Evolutionary conservation across 2,797 vertebrate genomes (phyloP), one percentile per base, ranked within the genome.

Genomic region (Hippoglossus hippoglossus): DNA sequence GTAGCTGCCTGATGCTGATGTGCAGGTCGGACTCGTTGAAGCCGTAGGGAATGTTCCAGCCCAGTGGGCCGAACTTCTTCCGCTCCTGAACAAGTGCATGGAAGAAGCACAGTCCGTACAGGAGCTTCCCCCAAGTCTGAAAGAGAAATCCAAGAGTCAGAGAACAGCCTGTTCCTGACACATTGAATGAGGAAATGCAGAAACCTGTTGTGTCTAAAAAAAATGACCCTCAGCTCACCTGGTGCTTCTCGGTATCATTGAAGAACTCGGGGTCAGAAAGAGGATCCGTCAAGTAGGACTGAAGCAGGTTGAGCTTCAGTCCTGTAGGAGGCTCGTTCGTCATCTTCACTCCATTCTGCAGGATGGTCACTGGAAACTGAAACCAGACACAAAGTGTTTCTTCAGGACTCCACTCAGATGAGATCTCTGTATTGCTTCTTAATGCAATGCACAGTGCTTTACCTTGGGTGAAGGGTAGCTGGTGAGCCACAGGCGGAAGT

Each of bases 301-400:
- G 97, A 10, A 99, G 94, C 4, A 99, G 90, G 86, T 99, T 99
- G 75, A 97, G 94, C 56, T 97, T 91, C 16, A 99, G 96, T 60
- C 92, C 92, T 13, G 92, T 93, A 0, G 92, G 92, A 31, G 92
- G 89, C 76, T 93, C 98, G 34, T 99, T 98, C 47, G 97, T 99
- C 97, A 99, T 99, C 92, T 99, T 99, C 47, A 99, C 97, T 31
- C 97, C 97, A 10, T 98, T 99, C 85, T 99, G 97, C 68, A 99
- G 93, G 89, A 99, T 95, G 26, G 93, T 96, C 62, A 98, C 97
- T 82, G 98, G 98, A 87, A 99, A 99, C 98, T 99, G 81, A 89
- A 41, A 58, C 4, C 53, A 85, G 36, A 86, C 36, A 71, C 18
- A 2, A 63, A 18, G 22, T 47, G 39, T 47, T 59, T 72, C 1